Base-by-base conservation (phyloP, 1,140 invertebrate species). In the Eumaeus atala region DNA sequence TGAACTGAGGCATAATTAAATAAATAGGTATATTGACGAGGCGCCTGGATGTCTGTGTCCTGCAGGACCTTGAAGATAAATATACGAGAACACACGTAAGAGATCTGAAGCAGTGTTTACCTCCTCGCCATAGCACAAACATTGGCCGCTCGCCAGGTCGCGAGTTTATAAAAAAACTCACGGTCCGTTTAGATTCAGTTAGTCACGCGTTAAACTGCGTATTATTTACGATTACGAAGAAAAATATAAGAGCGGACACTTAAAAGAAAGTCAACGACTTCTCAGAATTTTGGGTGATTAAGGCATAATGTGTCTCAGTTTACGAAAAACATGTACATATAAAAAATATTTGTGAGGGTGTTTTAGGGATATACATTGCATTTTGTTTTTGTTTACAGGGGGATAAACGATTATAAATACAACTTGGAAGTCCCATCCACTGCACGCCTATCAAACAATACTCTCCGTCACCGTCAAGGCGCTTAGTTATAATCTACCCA, bases 221-320 rank as follows among this genome's bases (percentile, higher is more conserved):
- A 36, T 38, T 40, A 51, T 57, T 57, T 54, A 52, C 50, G 47
- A 58, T 38, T 58, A 53, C 56, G 10, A 36, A 40, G 51, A 58
- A 53, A 53, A 28, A 37, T 44, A 28, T 28, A 28, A 28, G n/a
- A n/a, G 6, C 21, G 21, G 6, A 44, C 40, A 44, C 40, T 18
- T 44, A 16, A 44, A 38, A 44, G 17, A 14, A 14, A 16, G 40
- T 44, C 40, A 17, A 44, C 17, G 40, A 44, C 40, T 44, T 44
- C 17, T 16, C 40, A 44, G 40, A 44, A 44, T 44, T 44, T 44
- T 9, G 40, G 2, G 2, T 28, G 21, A 28, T 28, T 28, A 28
- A 28, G 21, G 40, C 12, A 44, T 16, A 44, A 44, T 28, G 21
- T 28, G 21, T 28, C 21, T 28, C 21, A 6, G 21, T 28, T 6